A percentile compares a stretch with the other conserved stretches of the same genome.
These are phyloP conservation scores for Arvicanthis niloticus DNA, from an alignment of 2,113 vertebrate genomes.

Conservation along the genomic window DNA sequence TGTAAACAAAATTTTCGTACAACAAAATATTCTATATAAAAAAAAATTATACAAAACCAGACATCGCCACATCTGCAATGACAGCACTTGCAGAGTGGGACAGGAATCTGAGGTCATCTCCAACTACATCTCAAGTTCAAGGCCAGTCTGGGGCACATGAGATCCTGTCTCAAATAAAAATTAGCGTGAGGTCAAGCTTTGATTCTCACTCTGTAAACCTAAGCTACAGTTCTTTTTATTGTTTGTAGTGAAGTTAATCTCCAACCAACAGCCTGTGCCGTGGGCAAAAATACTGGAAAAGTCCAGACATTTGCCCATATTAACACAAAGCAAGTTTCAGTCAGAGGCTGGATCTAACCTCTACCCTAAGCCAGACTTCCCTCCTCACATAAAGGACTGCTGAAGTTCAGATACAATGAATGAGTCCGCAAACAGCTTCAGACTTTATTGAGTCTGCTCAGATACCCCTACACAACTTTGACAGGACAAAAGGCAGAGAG, in stretches of 20 bases:
- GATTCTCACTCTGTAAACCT: background rate
- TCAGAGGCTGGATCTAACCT: background rate
- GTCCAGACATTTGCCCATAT: slow-evolving; percentile 3
- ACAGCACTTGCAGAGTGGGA: background rate
- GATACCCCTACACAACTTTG: background rate
- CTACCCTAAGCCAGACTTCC: background rate
- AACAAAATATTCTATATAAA: slow-evolving; percentile 1
- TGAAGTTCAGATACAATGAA: background rate
- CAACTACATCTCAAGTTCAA: background rate
- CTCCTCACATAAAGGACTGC: background rate
- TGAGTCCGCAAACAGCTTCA: background rate
- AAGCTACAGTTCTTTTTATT: slow-evolving; percentile 20
- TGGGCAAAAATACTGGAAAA: background rate
- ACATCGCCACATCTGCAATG: no score
- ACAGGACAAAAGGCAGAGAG: background rate
- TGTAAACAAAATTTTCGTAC: background rate
- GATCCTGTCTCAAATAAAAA: background rate
- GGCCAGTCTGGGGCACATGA: background rate
- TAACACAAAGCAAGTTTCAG: background rate
- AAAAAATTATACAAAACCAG: background rate
- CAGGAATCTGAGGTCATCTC: background rate
- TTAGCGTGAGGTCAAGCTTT: background rate
- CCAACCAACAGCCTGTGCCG: background rate
- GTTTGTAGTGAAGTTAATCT: slow-evolving; percentile 35
- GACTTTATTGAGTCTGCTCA: background rate